phyloP scores from a whole-genome alignment of 2,797 vertebrate species.

The Argya squamiceps region DNA sequence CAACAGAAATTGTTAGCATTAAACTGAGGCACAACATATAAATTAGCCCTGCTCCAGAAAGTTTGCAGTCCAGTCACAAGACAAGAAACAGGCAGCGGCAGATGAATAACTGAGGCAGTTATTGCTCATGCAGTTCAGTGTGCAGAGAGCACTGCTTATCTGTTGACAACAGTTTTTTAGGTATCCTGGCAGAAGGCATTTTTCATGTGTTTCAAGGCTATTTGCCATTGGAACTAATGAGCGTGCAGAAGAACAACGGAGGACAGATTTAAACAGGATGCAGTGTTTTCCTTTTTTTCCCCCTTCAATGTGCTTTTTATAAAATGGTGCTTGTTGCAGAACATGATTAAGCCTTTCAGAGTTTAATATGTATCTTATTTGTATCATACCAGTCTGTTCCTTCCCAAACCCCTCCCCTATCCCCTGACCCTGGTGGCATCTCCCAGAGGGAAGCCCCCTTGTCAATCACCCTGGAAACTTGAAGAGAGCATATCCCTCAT shows the following conservation, averaged over 20 bases:
- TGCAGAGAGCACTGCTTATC: neutral
- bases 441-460: no score
- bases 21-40: neutral
- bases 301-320: neutral
- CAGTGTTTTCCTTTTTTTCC: neutral
- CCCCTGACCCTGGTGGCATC: no score
- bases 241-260: neutral
- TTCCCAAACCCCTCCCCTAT: no score
- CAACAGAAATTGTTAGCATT: neutral
- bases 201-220: neutral
- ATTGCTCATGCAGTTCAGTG: neutral
- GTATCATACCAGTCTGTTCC: no score
- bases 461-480: no score
- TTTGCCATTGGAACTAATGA: neutral
- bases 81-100: neutral
- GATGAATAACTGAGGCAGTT: neutral
- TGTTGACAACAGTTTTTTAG: neutral
- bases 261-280: neutral
- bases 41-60: neutral
- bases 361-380: no score
- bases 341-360: no score
- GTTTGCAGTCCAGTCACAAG: neutral
- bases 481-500: no score
- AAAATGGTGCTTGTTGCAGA: accelerated
- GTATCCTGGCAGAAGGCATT: neutral